A percentile compares a stretch with the other conserved stretches of the same genome.
These are phyloP conservation scores for Nylanderia fulva DNA, from an alignment of 1,140 invertebrate species.

Conservation along the genomic window DNA sequence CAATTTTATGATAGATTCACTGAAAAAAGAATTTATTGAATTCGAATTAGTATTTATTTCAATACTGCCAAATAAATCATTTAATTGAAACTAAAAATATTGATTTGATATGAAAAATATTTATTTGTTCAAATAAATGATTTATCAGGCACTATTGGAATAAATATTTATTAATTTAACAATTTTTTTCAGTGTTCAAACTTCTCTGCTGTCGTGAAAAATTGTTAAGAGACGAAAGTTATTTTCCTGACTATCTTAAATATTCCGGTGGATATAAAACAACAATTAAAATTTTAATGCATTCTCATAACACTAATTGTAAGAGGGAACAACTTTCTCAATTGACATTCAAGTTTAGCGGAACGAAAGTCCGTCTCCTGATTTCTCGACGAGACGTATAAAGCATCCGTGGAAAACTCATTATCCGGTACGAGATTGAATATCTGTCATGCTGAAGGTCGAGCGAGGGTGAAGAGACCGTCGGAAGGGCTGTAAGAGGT, in stretches of 20 bases:
- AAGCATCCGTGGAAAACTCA: slow-evolving; percentile 56
- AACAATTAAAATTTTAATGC: not conserved
- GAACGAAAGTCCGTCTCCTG: not conserved
- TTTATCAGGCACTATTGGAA: too few relatives aligned
- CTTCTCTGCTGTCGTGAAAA: too few relatives aligned
- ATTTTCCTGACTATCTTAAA: not conserved
- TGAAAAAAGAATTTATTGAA: too few relatives aligned
- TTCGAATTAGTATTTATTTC: too few relatives aligned
- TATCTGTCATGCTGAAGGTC: slow-evolving; percentile 55
- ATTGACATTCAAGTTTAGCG: slow-evolving; percentile 22
- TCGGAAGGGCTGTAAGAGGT: slow-evolving; percentile 36
- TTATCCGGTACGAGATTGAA: slow-evolving; percentile 56
- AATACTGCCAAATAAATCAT: too few relatives aligned
- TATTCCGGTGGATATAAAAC: not conserved
- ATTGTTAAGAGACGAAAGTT: not conserved
- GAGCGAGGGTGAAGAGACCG: slow-evolving; percentile 18
- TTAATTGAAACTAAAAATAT: too few relatives aligned
- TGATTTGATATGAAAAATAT: too few relatives aligned
- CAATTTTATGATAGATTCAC: not conserved
- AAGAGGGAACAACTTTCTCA: not conserved
- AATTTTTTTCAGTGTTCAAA: too few relatives aligned
- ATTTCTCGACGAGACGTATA: slow-evolving; percentile 42
- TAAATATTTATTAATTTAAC: too few relatives aligned
- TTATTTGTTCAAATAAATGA: too few relatives aligned
- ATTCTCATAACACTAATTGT: not conserved